Conservation (phyloP, 2,888 invertebrate species). For the Nomada fucata region DNA sequence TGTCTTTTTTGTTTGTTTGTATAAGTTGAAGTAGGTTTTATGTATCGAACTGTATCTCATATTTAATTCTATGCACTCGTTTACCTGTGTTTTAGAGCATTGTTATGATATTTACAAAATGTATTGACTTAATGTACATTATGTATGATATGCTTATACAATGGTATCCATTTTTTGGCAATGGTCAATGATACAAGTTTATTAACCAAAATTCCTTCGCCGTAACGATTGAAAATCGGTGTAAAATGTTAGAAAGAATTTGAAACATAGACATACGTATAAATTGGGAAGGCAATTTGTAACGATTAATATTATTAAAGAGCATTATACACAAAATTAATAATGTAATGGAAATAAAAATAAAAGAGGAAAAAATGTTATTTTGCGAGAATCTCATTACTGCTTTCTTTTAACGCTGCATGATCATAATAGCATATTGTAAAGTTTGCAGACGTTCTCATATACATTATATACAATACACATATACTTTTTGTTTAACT, state of each 20-base stretch:
- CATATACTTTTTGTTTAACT: not conserved
- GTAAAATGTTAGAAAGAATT: not conserved
- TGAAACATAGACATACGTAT: not conserved
- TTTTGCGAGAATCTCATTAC: not conserved
- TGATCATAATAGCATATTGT: constrained; percentile 33
- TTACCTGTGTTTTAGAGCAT: constrained; percentile 11
- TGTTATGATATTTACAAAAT: constrained; percentile 6
- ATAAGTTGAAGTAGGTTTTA: constrained; percentile 45
- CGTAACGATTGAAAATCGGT: not conserved
- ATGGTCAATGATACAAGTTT: not conserved
- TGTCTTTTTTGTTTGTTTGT: not conserved
- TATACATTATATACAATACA: constrained; percentile 7
- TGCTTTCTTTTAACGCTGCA: constrained; percentile 36
- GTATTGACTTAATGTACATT: constrained; percentile 18
- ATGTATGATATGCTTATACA: constrained; percentile 12
- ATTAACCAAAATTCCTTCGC: too few relatives aligned
- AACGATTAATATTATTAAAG: not conserved
- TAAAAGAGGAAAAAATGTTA: not conserved
- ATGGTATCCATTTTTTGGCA: constrained; percentile 18
- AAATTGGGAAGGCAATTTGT: not conserved
- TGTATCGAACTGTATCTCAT: constrained; percentile 13
- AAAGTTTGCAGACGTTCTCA: constrained; percentile 12
- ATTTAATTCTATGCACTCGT: constrained; percentile 21
- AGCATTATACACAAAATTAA: not conserved
- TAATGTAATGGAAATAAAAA: not conserved